These are phyloP conservation scores for Plodia interpunctella DNA, from an alignment of 1,140 invertebrate genomes.

Conservation along the genomic window DNA sequence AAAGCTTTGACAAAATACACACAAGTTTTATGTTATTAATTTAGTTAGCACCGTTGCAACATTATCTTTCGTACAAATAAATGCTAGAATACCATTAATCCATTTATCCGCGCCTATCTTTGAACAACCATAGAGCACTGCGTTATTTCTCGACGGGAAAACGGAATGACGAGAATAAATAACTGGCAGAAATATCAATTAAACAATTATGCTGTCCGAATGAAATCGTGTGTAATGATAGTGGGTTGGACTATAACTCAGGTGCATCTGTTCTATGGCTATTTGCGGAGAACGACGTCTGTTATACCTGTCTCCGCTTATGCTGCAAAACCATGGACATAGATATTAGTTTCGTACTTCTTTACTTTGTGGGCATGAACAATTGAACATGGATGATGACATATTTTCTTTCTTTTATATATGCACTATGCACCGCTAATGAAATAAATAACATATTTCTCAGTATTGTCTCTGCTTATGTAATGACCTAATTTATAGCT, in stretches of 20 bases:
- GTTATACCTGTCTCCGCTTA: constrained; percentile 9
- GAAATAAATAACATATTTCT: too few relatives aligned
- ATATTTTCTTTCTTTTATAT: too few relatives aligned
- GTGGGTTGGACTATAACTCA: constrained; percentile 71
- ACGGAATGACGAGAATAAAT: constrained; percentile 72
- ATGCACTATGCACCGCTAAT: too few relatives aligned
- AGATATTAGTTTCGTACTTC: too few relatives aligned
- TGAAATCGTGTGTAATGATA: constrained; percentile 74
- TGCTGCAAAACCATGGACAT: background rate
- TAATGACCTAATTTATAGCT: too few relatives aligned
- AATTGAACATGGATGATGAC: too few relatives aligned
- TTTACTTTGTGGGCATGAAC: too few relatives aligned
- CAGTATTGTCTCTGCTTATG: too few relatives aligned
- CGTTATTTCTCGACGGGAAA: constrained; percentile 57
- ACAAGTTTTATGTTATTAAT: background rate
- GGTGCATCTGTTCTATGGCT: constrained; percentile 71
- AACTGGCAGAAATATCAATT: constrained; percentile 76
- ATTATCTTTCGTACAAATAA: background rate
- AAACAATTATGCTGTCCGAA: constrained; percentile 76
- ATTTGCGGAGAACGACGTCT: constrained; percentile 67
- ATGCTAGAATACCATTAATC: constrained; percentile 4
- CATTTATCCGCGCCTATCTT: constrained; percentile 17
- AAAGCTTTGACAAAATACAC: too few relatives aligned
- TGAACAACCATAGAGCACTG: constrained; percentile 51
- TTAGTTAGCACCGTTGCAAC: background rate